Percentiles rank a stretch among this genome's conserved stretches.
phyloP scores from a whole-genome alignment of 2,888 invertebrate species.

The Epinotia nisella region DNA sequence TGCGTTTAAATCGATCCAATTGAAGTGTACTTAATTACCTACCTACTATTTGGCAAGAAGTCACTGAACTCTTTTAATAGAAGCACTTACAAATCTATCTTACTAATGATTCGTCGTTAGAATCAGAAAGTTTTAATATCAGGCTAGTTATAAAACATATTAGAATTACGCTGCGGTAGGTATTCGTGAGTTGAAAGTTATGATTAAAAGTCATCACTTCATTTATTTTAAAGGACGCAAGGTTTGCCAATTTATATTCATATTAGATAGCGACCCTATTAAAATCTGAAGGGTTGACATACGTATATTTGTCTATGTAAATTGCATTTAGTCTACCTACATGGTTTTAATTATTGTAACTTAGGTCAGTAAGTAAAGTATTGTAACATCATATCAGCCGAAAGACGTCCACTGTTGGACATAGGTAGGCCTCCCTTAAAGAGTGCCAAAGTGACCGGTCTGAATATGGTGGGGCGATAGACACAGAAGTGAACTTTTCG shows the following conservation, averaged over 20 bases:
- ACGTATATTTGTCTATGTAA: neutral
- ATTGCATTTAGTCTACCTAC: neutral
- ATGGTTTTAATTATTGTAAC: neutral
- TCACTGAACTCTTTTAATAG: neutral
- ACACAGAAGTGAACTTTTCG: no score
- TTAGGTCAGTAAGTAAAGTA: no score
- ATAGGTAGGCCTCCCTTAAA: no score
- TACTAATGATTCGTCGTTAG: neutral
- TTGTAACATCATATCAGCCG: no score
- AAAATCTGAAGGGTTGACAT: conserved; percentile 8
- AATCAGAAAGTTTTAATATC: conserved; percentile 6
- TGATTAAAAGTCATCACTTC: conserved; percentile 12
- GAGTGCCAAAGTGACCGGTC: no score
- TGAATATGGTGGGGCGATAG: no score
- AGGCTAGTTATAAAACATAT: conserved; percentile 12
- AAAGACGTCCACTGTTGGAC: no score
- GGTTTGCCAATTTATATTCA: conserved; percentile 37
- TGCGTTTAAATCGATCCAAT: no score
- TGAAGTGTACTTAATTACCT: no score
- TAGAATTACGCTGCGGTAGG: neutral
- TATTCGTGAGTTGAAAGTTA: conserved; percentile 16
- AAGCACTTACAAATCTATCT: neutral
- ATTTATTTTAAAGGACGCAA: conserved; percentile 13
- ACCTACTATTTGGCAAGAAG: no score
- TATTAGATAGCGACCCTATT: conserved; percentile 17